Conservation (phyloP, 1,140 invertebrate genomes). For the Trichoplusia ni region DNA sequence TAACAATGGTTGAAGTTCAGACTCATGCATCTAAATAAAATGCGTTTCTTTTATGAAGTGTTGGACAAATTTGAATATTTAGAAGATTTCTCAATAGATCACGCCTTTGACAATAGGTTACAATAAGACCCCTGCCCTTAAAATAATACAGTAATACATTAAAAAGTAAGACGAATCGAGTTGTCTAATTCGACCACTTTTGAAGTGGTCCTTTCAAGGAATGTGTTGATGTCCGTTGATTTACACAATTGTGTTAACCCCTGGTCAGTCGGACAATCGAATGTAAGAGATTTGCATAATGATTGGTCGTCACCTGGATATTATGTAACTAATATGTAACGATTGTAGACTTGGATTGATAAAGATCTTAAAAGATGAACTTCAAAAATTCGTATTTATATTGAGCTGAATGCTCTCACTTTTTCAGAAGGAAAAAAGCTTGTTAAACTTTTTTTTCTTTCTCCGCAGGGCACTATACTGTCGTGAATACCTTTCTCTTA, state of each 20-base stretch:
- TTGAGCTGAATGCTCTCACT: too few species aligned
- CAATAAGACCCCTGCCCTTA: constrained; percentile 33
- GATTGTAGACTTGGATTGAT: constrained; percentile 11
- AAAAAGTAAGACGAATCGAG: constrained; percentile 44
- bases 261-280: constrained; percentile 26
- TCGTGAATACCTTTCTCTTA: too few species aligned
- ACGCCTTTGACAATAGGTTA: neutral
- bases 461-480: too few species aligned
- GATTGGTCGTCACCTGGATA: constrained; percentile 21
- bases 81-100: constrained; percentile 1
- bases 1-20: too few species aligned
- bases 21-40: too few species aligned
- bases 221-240: constrained; percentile 61
- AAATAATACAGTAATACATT: too few species aligned
- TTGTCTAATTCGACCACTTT: constrained; percentile 65
- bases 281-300: constrained; percentile 46
- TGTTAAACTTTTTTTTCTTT: too few species aligned
- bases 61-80: too few species aligned
- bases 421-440: too few species aligned
- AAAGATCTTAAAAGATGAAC: neutral
- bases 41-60: too few species aligned
- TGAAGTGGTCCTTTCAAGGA: constrained; percentile 54
- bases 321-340: neutral
- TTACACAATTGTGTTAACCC: too few species aligned
- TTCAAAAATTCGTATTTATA: too few species aligned